Percentiles rank a stretch among this genome's conserved stretches.
Conservation (phyloP, 2,797 vertebrate species). For the Adrianichthys oophorus region DNA sequence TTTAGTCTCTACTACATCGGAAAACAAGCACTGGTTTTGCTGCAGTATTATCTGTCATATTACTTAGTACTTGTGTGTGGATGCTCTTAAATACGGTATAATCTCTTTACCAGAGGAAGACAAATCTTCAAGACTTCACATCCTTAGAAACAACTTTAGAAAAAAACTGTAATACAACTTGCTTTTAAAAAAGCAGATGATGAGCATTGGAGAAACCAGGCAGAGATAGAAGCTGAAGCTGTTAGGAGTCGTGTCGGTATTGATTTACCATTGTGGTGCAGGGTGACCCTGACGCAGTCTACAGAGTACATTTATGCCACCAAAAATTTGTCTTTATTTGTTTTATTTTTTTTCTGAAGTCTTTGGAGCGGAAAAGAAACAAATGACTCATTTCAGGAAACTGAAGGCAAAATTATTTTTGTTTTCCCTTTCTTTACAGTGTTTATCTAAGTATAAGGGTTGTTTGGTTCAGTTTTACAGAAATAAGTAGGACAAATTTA, state of each 20-base stretch:
- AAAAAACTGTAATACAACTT: conserved; percentile 46
- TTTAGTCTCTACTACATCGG: background rate
- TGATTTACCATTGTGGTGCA: conserved; percentile 52
- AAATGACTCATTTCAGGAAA: conserved; percentile 10
- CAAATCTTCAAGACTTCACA: conserved; percentile 40
- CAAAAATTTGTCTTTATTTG: conserved; percentile 28
- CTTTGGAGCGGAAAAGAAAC: conserved; percentile 11
- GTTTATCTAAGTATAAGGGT: background rate
- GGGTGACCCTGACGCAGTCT: conserved; percentile 38
- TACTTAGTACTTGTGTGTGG: conserved; percentile 5
- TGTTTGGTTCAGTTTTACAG: background rate
- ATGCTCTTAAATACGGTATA: conserved; percentile 25
- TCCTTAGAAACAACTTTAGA: conserved; percentile 24
- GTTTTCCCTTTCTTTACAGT: background rate
- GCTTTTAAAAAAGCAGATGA: conserved; percentile 41
- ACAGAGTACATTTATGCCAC: conserved; percentile 32
- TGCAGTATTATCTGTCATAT: conserved; percentile 42
- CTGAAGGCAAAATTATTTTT: background rate
- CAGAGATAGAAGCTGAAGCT: conserved; percentile 12
- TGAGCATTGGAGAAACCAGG: conserved; percentile 12
- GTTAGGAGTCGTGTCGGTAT: conserved; percentile 35
- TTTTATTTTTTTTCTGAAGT: conserved; percentile 4
- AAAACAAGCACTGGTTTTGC: conserved; percentile 16
- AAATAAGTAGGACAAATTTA: too few relatives aligned
- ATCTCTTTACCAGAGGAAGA: conserved; percentile 31